Percentiles rank a stretch among this genome's conserved stretches.
These are phyloP conservation scores for Moxostoma hubbsi DNA, from an alignment of 2,797 vertebrate species.

Conservation along the genomic window DNA sequence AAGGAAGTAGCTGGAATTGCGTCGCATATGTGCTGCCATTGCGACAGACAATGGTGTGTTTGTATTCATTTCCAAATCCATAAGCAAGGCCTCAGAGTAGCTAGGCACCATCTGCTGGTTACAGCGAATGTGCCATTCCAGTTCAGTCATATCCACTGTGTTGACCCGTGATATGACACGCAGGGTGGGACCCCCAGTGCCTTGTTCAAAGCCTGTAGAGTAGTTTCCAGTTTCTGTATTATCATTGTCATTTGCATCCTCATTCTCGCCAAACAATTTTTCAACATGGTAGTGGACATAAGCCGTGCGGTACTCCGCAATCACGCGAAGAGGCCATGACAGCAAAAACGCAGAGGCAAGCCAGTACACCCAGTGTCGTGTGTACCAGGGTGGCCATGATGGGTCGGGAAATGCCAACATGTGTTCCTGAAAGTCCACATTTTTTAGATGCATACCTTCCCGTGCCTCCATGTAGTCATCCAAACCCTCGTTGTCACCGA, in stretches of 20 bases:
- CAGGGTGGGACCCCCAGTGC: constrained; percentile 58
- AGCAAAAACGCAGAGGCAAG: constrained; percentile 73
- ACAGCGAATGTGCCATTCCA: constrained; percentile 84
- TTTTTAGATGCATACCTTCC: constrained; percentile 82
- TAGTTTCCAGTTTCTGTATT: constrained; percentile 50
- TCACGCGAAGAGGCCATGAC: constrained; percentile 78
- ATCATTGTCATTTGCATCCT: constrained; percentile 64
- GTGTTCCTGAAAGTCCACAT: constrained; percentile 80
- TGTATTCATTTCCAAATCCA: constrained; percentile 67
- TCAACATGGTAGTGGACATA: constrained; percentile 84
- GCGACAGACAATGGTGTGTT: constrained; percentile 51
- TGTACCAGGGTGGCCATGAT: constrained; percentile 75
- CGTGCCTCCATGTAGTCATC: constrained; percentile 84
- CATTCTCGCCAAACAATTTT: constrained; percentile 79
- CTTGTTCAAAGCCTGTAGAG: constrained; percentile 53
- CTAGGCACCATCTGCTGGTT: constrained; percentile 83
- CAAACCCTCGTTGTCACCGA: constrained; percentile 79
- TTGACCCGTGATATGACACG: constrained; percentile 75
- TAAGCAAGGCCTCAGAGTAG: constrained; percentile 81
- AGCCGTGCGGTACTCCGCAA: constrained; percentile 77
- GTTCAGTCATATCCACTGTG: constrained; percentile 81
- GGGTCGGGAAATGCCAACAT: constrained; percentile 80
- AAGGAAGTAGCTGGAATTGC: constrained; percentile 72
- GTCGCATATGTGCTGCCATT: constrained; percentile 48
- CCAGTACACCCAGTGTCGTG: constrained; percentile 78